These are phyloP conservation scores for Argya squamiceps DNA, from an alignment of 2,797 vertebrate genomes.

Conservation along the genomic window DNA sequence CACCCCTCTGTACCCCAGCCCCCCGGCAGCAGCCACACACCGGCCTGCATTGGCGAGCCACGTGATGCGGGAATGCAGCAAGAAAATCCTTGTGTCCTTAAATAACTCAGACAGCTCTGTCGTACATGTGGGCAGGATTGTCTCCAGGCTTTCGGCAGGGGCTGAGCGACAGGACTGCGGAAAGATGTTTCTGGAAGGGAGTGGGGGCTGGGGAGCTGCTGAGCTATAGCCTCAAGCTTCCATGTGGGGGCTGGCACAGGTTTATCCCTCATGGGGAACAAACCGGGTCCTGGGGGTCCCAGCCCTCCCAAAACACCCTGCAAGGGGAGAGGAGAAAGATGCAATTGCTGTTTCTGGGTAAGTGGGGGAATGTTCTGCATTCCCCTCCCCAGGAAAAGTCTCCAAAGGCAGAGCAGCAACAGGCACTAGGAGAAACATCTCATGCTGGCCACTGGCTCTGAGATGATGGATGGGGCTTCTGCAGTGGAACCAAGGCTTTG, in stretches of 20 bases:
- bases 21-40: background rate
- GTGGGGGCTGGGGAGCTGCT: background rate
- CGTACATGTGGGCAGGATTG: constrained; percentile 13
- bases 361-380: background rate
- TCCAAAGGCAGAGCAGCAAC: background rate
- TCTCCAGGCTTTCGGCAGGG: constrained; percentile 7
- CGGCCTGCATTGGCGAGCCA: background rate
- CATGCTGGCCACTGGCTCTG: background rate
- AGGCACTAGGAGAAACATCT: background rate
- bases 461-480: background rate
- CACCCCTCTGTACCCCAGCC: background rate
- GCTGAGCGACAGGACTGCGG: background rate
- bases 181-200: constrained; percentile 44
- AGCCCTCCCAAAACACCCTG: background rate
- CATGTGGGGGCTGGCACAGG: background rate
- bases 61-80: background rate
- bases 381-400: background rate
- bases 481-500: background rate
- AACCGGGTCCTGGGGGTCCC: background rate
- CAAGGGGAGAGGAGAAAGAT: background rate
- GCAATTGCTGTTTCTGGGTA: background rate
- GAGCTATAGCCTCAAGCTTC: background rate
- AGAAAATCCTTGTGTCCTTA: constrained; percentile 57
- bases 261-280: background rate
- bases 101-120: constrained; percentile 58